These are phyloP conservation scores for Herpetotheres cachinnans DNA, from an alignment of 2,113 vertebrate species.

Conservation along the genomic window DNA sequence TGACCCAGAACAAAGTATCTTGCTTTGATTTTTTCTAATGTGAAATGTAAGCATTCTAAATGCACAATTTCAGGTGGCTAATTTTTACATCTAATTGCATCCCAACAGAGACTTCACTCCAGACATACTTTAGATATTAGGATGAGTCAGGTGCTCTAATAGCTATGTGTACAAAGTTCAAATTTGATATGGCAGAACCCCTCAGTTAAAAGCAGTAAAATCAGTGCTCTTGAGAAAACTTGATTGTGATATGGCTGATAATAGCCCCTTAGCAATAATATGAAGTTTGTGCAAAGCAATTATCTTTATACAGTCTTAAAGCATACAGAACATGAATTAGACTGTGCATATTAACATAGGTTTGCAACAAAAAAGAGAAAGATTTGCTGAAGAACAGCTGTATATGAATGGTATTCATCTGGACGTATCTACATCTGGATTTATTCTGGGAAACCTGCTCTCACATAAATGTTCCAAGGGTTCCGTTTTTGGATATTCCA, in stretches of 20 bases:
- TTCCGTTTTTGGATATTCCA: neutral
- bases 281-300: neutral
- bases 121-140: neutral
- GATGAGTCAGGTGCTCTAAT: neutral
- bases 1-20: neutral
- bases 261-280: neutral
- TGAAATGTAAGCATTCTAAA: neutral
- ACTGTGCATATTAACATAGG: neutral
- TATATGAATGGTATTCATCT: neutral
- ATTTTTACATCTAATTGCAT: neutral
- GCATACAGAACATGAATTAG: neutral
- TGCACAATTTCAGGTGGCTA: neutral
- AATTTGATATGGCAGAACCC: neutral
- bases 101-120: neutral
- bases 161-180: neutral
- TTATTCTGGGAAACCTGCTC: neutral
- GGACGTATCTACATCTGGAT: neutral
- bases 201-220: neutral
- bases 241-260: neutral
- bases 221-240: neutral
- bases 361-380: neutral
- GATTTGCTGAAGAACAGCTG: neutral
- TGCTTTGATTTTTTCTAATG: neutral
- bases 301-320: neutral
- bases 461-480: neutral